Conservation (phyloP, 2,888 invertebrate genomes). For the Lasioglossum calceatum region DNA sequence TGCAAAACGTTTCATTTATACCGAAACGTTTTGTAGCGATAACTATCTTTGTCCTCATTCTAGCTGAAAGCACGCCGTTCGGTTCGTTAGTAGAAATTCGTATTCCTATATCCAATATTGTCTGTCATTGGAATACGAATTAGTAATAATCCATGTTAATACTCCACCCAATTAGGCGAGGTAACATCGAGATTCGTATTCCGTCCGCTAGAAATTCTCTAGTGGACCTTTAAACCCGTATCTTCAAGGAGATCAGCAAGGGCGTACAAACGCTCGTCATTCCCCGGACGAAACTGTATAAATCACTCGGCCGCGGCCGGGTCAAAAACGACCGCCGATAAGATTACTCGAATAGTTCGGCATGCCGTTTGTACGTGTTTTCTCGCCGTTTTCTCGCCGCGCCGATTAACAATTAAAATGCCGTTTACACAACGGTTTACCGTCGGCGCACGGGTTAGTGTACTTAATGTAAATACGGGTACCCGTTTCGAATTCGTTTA, state of each 20-base stretch:
- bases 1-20: background rate
- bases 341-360: slow-evolving; percentile 21
- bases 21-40: background rate
- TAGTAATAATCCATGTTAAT: background rate
- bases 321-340: slow-evolving; percentile 44
- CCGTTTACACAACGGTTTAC: slow-evolving; percentile 13
- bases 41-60: background rate
- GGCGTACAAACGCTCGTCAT: slow-evolving; percentile 37
- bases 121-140: background rate
- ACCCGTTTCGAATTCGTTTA: too few relatives aligned
- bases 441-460: background rate
- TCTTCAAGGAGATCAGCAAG: slow-evolving; percentile 25
- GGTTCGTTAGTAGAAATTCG: background rate
- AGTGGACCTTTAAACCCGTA: background rate
- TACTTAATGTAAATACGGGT: too few relatives aligned
- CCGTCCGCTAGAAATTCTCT: background rate
- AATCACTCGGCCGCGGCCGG: slow-evolving; percentile 37
- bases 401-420: slow-evolving; percentile 7
- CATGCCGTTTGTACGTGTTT: background rate
- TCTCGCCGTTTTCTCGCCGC: background rate
- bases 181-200: slow-evolving; percentile 48
- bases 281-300: slow-evolving; percentile 29
- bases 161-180: slow-evolving; percentile 40
- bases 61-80: background rate
- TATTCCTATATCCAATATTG: background rate